Conservation (phyloP, 1,140 invertebrate genomes). For the Monochamus saltuarius region DNA sequence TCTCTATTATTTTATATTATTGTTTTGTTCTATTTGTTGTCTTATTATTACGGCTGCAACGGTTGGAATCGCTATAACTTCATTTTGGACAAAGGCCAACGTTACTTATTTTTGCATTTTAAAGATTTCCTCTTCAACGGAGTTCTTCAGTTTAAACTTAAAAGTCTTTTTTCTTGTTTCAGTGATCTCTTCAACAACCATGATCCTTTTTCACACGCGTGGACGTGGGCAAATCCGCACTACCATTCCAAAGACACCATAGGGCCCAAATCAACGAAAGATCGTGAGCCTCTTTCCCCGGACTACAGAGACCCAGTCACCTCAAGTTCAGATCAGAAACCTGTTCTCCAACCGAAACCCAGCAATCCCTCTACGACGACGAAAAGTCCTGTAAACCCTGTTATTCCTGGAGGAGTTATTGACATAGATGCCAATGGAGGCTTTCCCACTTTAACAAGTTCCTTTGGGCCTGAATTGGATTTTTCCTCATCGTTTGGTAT, state of each 20-base stretch:
- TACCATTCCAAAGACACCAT: not conserved
- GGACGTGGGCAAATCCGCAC: constrained; percentile 17
- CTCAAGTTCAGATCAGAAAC: constrained; percentile 27
- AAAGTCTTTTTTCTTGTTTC: constrained; percentile 7
- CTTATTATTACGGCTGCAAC: too few species aligned
- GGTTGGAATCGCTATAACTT: too few species aligned
- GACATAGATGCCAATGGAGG: constrained; percentile 38
- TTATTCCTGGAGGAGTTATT: constrained; percentile 37
- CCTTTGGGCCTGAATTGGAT: constrained; percentile 36
- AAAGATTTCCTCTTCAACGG: too few species aligned
- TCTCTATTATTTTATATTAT: too few species aligned
- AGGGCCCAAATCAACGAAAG: constrained; percentile 13
- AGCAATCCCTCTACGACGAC: constrained; percentile 26
- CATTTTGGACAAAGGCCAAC: too few species aligned
- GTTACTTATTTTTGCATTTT: too few species aligned
- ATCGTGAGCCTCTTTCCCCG: constrained; percentile 43
- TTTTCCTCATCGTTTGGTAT: constrained; percentile 31
- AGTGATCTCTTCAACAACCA: constrained; percentile 25
- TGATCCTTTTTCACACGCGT: constrained; percentile 4
- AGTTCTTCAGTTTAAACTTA: too few species aligned
- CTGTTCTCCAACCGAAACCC: constrained; percentile 29
- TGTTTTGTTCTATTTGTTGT: too few species aligned
- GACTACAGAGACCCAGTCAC: constrained; percentile 44
- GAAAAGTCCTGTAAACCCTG: constrained; percentile 17
- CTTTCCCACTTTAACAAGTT: constrained; percentile 28